Evolutionary conservation across 2,113 vertebrate genomes (phyloP).

Genomic region (Xyliphius kryptos): DNA sequence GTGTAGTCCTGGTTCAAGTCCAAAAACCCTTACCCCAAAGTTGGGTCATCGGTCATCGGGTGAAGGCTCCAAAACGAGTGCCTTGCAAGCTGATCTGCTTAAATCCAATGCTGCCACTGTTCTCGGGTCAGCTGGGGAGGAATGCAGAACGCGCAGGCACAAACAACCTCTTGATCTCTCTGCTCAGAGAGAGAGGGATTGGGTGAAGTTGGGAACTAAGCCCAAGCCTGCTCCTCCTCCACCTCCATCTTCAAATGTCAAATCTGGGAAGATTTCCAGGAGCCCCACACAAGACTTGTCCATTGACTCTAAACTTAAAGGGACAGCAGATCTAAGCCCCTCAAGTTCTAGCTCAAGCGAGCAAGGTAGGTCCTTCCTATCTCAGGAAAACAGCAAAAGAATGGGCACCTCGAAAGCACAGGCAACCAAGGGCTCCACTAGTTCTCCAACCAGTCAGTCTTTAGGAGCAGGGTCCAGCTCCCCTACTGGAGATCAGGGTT

Average conservation of each 20-base stretch:
- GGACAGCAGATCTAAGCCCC: constrained; percentile 57
- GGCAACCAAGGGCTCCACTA: constrained; percentile 57
- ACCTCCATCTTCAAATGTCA: constrained; percentile 65
- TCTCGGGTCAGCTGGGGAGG: constrained; percentile 68
- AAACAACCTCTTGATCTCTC: constrained; percentile 68
- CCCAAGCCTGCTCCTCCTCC: constrained; percentile 84
- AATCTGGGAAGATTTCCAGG: constrained; percentile 69
- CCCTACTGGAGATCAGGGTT: constrained; percentile 52
- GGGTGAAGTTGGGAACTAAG: constrained; percentile 74
- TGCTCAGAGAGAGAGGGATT: constrained; percentile 76
- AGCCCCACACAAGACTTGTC: constrained; percentile 71
- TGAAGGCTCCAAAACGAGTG: constrained; percentile 69
- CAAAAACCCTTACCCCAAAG: too few relatives aligned
- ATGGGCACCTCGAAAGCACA: constrained; percentile 72
- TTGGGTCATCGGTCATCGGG: constrained; percentile 43
- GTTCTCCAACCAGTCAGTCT: constrained; percentile 49
- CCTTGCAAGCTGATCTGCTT: constrained; percentile 63
- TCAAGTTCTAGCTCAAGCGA: constrained; percentile 57
- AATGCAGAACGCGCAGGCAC: constrained; percentile 74
- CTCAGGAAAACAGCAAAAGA: constrained; percentile 68
- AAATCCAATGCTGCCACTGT: constrained; percentile 60
- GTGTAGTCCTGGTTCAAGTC: too few relatives aligned
- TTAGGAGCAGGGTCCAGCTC: constrained; percentile 49
- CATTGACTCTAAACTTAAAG: constrained; percentile 66
- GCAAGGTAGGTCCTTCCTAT: constrained; percentile 49